Evolutionary conservation across 2,888 invertebrate genomes (phyloP), one percentile per base, ranked within the genome.

Genomic region (Bembecia ichneumoniformis): DNA sequence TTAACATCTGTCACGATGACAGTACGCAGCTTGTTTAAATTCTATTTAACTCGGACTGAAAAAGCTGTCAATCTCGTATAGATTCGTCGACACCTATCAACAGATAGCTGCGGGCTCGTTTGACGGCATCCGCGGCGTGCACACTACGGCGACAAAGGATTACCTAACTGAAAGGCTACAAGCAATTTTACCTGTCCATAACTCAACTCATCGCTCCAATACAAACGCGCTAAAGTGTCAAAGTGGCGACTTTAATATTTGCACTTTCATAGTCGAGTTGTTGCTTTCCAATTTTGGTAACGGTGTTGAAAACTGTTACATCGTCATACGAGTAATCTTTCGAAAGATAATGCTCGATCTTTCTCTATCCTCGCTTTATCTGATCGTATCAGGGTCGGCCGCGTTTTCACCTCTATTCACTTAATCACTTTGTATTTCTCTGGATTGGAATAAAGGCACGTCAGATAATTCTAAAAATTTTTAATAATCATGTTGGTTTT

Each of bases 351-450:
- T 16, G 11, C 44, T 44, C 44, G 56, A 66, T 63, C 59, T 61
- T 60, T 63, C 63, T 61, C 63, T 66, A 64, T 66, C 60, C 66
- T 59, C 58, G 60, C 68, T 63, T 73, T 71, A 68, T 64, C 70
- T 69, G 71, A 69, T 57, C 61, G 61, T 64, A 64, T 66, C 62
- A 58, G 59, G 70, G 67, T 65, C 66, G 68, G 68, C 67, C 69
- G 69, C 63, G 64, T 66, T 60, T 60, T 63, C 66, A 64, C 72
- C 69, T 67, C 75, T 64, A 76, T 74, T 76, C 69, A 69, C 60
- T 71, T 68, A 71, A 74, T 20, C 20, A 7, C 20, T 20, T 20
- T 20, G 20, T 20, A 20, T 7, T 20, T 20, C 7, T 20, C 20
- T 20, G 20, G 20, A 7, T 20, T 20, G 7, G 20, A 20, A 20